Base-by-base conservation (phyloP, 1,140 invertebrate genomes). In the Chironomus tepperi region DNA sequence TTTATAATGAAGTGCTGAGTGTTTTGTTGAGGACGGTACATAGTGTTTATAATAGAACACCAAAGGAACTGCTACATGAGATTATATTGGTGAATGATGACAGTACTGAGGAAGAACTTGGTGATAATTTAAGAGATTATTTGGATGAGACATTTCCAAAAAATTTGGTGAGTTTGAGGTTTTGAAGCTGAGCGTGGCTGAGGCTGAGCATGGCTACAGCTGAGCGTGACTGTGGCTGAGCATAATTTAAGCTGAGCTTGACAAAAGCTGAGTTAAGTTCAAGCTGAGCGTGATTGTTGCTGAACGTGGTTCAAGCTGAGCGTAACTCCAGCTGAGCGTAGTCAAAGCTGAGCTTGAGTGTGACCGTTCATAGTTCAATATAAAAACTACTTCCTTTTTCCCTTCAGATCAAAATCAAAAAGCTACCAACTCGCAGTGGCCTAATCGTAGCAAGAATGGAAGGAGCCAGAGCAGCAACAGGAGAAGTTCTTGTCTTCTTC, bases 401-500 rank as follows among this genome's bases (percentile, higher is more conserved):
- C 24, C 24, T 34, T 34, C 24, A 34, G 24, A 21, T 70, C 6
- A 70, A 70, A 70, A 70, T 70, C 0, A 70, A 70, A 18, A 70
- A 70, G 7, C 78, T 87, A 12, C 80, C 79, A 15, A 78, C 84
- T 75, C 79, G 89, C 2, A 77, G 82, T 70, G 89, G 89, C 0
- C 79, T 90, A 10, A 90, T 90, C 76, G 78, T 86, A 74, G 87
- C 89, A 0, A 79, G 89, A 47, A 78, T 90, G 70, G 83, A 80
- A 43, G 88, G 88, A 15, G 88, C 88, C 12, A 78, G 82, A 73
- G 77, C 79, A 72, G 87, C 89, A 3, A 83, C 80, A 18, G 87
- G 87, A 6, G 84, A 90, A 77, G 88, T 90, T 9, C 79, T 91
- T 7, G 81, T 89, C 7, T 90, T 91, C 77, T 82, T 91, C 34